phyloP scores from a whole-genome alignment of 1,140 invertebrate genomes.

The Drosophila ogumai region DNA sequence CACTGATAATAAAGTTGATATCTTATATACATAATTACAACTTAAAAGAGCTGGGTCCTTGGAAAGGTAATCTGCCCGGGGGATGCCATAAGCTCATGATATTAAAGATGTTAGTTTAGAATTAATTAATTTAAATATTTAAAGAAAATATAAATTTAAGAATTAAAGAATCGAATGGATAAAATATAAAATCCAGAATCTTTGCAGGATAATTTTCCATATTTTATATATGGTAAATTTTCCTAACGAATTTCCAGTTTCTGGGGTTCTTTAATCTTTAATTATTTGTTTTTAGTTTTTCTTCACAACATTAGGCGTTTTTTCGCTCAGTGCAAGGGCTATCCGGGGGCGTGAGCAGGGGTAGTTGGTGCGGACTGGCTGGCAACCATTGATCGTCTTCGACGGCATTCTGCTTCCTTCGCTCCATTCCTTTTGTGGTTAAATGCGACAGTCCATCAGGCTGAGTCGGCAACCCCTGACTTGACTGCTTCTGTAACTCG shows the following conservation, averaged over 20 bases:
- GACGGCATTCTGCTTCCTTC: slow-evolving; percentile 72
- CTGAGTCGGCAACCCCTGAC: slow-evolving; percentile 33
- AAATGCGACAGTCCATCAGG: slow-evolving; percentile 63
- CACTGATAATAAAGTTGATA: background rate
- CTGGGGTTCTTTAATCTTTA: no score
- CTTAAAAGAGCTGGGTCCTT: background rate
- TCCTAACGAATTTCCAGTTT: no score
- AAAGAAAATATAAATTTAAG: no score
- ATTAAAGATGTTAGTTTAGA: background rate
- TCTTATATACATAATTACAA: no score
- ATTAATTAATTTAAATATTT: no score
- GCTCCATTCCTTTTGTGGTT: slow-evolving; percentile 81
- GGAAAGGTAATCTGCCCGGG: no score
- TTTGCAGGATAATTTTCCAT: no score
- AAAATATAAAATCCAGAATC: no score
- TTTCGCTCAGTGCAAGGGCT: slow-evolving; percentile 17
- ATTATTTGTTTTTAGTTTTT: background rate
- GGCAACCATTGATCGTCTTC: slow-evolving; percentile 75
- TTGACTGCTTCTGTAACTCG: slow-evolving; percentile 41
- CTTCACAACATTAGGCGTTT: background rate
- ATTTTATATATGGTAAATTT: no score
- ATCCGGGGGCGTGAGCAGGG: slow-evolving; percentile 10
- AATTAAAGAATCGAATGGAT: no score
- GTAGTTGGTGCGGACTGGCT: slow-evolving; percentile 26
- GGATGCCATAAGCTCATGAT: background rate